phyloP scores from a whole-genome alignment of 1,140 invertebrate genomes.

The Pristionchus pacificus region DNA sequence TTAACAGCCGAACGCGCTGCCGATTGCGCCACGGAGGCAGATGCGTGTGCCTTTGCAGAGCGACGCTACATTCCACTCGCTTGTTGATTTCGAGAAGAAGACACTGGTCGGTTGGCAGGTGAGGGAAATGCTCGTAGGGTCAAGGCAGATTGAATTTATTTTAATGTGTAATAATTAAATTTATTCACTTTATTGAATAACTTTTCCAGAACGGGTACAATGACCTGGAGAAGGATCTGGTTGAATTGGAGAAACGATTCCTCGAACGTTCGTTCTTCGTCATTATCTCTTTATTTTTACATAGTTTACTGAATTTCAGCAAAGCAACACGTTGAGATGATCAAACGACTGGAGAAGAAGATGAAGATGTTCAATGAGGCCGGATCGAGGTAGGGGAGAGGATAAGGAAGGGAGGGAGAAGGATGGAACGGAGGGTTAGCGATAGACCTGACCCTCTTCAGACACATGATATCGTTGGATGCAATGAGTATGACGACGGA shows the following conservation, averaged over 20 bases:
- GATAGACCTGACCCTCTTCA: too few relatives aligned
- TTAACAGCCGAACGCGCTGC: slow-evolving; percentile 40
- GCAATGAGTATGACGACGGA: not conserved
- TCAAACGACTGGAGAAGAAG: not conserved
- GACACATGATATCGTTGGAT: not conserved
- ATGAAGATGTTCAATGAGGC: not conserved
- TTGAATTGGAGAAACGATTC: not conserved
- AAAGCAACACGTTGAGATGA: not conserved
- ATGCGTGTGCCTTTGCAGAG: not conserved
- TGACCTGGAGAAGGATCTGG: not conserved
- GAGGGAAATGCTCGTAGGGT: too few relatives aligned
- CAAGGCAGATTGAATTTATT: too few relatives aligned
- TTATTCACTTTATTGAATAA: too few relatives aligned
- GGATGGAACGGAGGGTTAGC: too few relatives aligned
- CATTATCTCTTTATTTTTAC: not conserved
- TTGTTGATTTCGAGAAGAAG: not conserved
- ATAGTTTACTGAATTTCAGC: not conserved
- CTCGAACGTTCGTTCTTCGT: not conserved
- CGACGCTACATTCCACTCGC: not conserved
- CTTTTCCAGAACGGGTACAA: not conserved
- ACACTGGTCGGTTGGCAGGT: not conserved
- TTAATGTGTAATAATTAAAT: too few relatives aligned
- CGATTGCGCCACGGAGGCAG: not conserved
- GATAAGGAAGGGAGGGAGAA: too few relatives aligned
- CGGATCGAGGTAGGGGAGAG: not conserved